Base-by-base conservation (phyloP, 2,797 vertebrate genomes). In the Neoniphon sammara region DNA sequence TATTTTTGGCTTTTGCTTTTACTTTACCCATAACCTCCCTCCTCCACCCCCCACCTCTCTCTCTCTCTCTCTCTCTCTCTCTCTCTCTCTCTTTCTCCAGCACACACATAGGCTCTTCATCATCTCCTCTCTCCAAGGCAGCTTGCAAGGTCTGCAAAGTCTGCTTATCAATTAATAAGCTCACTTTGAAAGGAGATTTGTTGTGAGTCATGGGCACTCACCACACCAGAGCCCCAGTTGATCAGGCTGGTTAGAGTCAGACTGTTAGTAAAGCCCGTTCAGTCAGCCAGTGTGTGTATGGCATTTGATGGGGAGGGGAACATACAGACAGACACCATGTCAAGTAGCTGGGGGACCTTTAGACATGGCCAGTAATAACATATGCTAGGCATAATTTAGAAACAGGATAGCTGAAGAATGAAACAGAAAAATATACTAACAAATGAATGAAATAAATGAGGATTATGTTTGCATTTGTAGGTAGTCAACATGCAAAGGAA, bases 151-250 rank as follows among this genome's bases (percentile, higher is more conserved):
- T 42, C 39, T 11, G 58, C 70, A 69, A 73, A 61, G 61, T 73
- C 73, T 56, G 60, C 67, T 78, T 77, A 89, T 86, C 83, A 81
- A 64, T 88, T 79, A 75, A 86, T 87, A 73, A 85, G 72, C 77
- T 82, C 62, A 61, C 61, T 75, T 83, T 80, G 70, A 83, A 68
- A 85, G 73, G 81, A 69, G 77, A 86, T 88, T 90, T 89, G 69
- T 21, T 81, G 76, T 85, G 75, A 78, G 73, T 83, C 85, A 89
- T 8, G 44, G 56, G 25, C 25, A 27, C 25, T 27, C 25, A 27
- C 25, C 25, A 66, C 80, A 77, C 36, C 66, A 56, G 52, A 50
- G 66, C 42, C 44, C 34, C 63, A 18, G 67, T 82, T 76, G 74
- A 81, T 79, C 79, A 77, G 46, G 27, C 71, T 52, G 34, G 47